Percentiles rank a stretch among this genome's conserved stretches.
Conservation (phyloP, 2,888 invertebrate genomes). For the Alentia gelatinosa region DNA sequence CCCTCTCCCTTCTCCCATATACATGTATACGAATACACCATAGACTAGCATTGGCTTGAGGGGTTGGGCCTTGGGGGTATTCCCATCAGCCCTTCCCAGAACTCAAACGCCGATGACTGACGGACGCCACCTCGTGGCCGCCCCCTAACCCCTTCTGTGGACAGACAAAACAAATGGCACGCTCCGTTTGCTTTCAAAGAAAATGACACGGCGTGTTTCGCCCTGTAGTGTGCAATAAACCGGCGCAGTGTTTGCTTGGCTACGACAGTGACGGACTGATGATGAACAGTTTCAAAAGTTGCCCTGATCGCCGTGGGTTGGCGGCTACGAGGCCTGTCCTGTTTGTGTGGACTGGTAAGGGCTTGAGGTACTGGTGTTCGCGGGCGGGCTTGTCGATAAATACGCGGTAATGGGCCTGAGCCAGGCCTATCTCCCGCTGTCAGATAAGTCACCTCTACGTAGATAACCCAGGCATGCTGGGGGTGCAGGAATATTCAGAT, state of each 20-base stretch:
- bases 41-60: too few species aligned
- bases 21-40: too few species aligned
- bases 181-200: conserved; percentile 2
- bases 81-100: neutral
- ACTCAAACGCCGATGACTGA: neutral
- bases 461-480: neutral
- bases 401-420: neutral
- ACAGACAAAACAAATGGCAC: neutral
- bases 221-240: neutral
- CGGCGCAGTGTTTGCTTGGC: neutral
- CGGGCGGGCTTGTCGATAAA: neutral
- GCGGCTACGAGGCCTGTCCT: neutral
- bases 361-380: neutral
- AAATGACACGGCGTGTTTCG: neutral
- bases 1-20: too few species aligned
- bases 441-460: neutral
- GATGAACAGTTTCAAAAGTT: neutral
- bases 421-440: neutral
- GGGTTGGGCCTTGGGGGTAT: too few species aligned
- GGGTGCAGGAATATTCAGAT: neutral
- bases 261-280: neutral
- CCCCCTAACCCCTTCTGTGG: neutral
- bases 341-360: neutral
- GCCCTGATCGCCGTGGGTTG: neutral
- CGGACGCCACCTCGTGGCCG: neutral